Base-by-base conservation (phyloP, 2,888 invertebrate species). In the Caenorhabditis imperialis region DNA sequence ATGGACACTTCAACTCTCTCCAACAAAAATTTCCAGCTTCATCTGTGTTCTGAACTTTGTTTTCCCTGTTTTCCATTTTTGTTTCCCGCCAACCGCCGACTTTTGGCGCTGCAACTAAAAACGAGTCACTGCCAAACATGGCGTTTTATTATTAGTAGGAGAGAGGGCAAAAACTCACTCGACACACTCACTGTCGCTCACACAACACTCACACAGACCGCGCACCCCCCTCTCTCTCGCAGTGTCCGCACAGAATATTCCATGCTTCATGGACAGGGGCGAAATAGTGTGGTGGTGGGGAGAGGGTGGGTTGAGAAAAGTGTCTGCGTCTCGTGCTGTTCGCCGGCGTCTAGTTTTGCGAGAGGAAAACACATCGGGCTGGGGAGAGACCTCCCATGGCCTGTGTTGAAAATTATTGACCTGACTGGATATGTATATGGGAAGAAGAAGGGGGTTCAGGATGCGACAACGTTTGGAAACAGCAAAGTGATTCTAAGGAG, bases 381-480 rank as follows among this genome's bases (percentile, higher is more conserved):
- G 33, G 3, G 42, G 42, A 57, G 57, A 44, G 20, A 6, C 8
- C 18, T 44, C 14, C 44, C 38, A 42, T 35, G 33, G 50, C 40
- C 47, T 16, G 62, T 25, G 62, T 50, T 50, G 50, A 51, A 53
- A 63, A 63, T 55, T 63, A 55, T 63, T 63, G 63, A 63, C 63
- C 63, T 63, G 63, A 63, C 63, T 63, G 63, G 48, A 54, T 63
- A 33, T 27, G 33, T 48, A 30, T n/a, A 18, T 12, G 14, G 18
- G 30, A 18, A 30, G 61, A 51, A 61, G 51, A 51, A 10, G 51
- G 30, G 38, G n/a, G n/a, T n/a, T n/a, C n/a, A n/a, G n/a, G n/a
- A n/a, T n/a, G 30, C 10, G 30, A 30, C 10, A 30, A 30, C 30
- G 10, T 10, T 30, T 30, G 30, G 10, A 6, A 30, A n/a, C n/a